A percentile compares a stretch with the other conserved stretches of the same genome.
These are phyloP conservation scores for Nycticebus coucang DNA, from an alignment of 2,113 vertebrate genomes.

Conservation along the genomic window DNA sequence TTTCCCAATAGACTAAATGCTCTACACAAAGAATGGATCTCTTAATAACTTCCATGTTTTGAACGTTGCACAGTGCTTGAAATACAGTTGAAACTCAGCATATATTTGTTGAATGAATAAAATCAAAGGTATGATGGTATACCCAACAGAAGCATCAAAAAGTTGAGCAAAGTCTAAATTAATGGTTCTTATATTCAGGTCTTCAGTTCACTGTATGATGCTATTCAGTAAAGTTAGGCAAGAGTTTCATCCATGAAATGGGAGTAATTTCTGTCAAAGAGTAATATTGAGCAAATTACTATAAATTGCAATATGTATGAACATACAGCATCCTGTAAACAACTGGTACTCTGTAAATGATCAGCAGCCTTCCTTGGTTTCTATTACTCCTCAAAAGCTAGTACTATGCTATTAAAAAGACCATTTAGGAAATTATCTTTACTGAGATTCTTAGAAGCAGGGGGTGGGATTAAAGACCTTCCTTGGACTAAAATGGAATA, in stretches of 20 bases:
- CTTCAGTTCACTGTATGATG: too few relatives aligned
- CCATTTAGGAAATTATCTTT: neutral
- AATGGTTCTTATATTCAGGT: neutral
- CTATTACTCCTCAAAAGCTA: neutral
- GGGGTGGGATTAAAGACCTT: conserved; percentile 15
- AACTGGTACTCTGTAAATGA: neutral
- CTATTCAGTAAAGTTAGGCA: neutral
- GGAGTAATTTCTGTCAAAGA: neutral
- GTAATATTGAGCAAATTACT: neutral
- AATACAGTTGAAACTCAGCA: neutral
- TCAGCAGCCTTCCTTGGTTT: neutral
- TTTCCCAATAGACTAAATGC: neutral
- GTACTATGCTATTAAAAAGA: neutral
- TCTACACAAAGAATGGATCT: neutral
- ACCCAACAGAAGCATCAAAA: neutral
- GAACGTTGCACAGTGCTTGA: neutral
- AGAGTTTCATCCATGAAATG: neutral
- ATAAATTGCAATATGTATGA: neutral
- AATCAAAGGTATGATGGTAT: neutral
- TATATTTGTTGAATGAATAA: neutral
- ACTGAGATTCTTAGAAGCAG: neutral
- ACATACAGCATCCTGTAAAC: neutral
- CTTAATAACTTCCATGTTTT: neutral
- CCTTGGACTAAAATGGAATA: conserved; percentile 20
- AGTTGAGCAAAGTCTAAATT: neutral